A percentile compares a stretch with the other conserved stretches of the same genome.
These are phyloP conservation scores for Synanthedon tipuliformis DNA, from an alignment of 2,888 invertebrate species.

Conservation along the genomic window DNA sequence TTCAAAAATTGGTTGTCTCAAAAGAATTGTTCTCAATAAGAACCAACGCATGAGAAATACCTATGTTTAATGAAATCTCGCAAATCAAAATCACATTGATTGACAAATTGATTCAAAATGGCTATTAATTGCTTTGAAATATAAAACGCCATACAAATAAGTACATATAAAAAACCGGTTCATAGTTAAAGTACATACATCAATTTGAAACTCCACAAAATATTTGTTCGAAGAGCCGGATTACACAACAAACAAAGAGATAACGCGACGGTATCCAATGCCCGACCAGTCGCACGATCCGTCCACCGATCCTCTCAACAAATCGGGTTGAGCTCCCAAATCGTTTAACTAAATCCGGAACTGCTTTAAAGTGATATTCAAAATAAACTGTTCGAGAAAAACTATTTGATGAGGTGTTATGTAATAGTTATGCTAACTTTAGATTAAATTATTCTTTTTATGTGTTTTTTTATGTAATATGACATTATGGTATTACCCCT, in stretches of 20 bases:
- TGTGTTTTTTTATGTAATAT: too few relatives aligned
- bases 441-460: too few relatives aligned
- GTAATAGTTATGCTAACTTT: too few relatives aligned
- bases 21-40: too few relatives aligned
- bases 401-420: too few relatives aligned
- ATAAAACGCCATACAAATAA: slow-evolving; percentile 1
- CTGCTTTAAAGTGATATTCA: not conserved
- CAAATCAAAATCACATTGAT: too few relatives aligned
- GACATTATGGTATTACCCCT: too few relatives aligned
- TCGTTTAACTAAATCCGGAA: not conserved
- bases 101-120: too few relatives aligned
- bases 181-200: not conserved
- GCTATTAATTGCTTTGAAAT: slow-evolving; percentile 1
- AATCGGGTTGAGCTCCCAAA: not conserved
- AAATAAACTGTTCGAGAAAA: not conserved
- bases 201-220: not conserved
- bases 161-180: not conserved
- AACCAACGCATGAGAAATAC: too few relatives aligned
- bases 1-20: too few relatives aligned
- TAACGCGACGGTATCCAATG: not conserved
- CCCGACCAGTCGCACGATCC: not conserved
- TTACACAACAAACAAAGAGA: slow-evolving; percentile 26
- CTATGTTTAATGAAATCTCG: too few relatives aligned
- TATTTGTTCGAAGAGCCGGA: slow-evolving; percentile 14
- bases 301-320: slow-evolving; percentile 1